Evolutionary conservation across 2,888 invertebrate genomes (phyloP).

Genomic region (Ptycholaimellus sp.): DNA sequence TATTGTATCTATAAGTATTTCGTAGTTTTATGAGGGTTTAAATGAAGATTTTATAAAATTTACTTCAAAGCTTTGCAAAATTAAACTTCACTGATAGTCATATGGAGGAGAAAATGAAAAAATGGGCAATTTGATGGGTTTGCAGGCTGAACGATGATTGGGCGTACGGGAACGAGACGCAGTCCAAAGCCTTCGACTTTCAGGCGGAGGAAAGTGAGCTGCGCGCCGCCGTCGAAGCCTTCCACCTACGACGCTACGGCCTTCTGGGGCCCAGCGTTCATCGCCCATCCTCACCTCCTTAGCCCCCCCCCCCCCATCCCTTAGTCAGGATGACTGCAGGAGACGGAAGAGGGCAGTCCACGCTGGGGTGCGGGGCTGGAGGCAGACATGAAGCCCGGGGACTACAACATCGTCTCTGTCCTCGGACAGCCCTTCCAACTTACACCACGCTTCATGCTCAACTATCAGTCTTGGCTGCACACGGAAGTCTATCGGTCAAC

Average conservation of each 20-base stretch:
- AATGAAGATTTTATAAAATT: not conserved
- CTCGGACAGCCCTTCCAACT: conserved; percentile 53
- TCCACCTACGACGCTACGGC: conserved; percentile 71
- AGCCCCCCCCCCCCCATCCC: not conserved
- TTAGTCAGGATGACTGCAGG: not conserved
- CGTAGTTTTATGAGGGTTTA: too few species aligned
- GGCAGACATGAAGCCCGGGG: conserved; percentile 41
- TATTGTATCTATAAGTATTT: too few species aligned
- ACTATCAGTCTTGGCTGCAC: conserved; percentile 76
- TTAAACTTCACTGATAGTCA: too few species aligned
- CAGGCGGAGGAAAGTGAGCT: conserved; percentile 85
- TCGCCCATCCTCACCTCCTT: too few species aligned
- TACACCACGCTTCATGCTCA: conserved; percentile 51
- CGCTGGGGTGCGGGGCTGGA: conserved; percentile 35
- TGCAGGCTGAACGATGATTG: conserved; percentile 78
- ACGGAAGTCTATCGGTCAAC: conserved; percentile 61
- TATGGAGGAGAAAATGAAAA: not conserved
- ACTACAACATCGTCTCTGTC: conserved; percentile 56
- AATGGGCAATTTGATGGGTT: too few species aligned
- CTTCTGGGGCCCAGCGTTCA: conserved; percentile 31
- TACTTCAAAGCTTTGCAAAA: not conserved
- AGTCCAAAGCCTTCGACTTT: conserved; percentile 91
- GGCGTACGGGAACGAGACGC: conserved; percentile 95
- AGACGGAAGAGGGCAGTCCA: too few species aligned
- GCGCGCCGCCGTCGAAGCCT: conserved; percentile 73